Evolutionary conservation across 2,797 vertebrate genomes (phyloP).

Genomic region (Muscicapa striata): DNA sequence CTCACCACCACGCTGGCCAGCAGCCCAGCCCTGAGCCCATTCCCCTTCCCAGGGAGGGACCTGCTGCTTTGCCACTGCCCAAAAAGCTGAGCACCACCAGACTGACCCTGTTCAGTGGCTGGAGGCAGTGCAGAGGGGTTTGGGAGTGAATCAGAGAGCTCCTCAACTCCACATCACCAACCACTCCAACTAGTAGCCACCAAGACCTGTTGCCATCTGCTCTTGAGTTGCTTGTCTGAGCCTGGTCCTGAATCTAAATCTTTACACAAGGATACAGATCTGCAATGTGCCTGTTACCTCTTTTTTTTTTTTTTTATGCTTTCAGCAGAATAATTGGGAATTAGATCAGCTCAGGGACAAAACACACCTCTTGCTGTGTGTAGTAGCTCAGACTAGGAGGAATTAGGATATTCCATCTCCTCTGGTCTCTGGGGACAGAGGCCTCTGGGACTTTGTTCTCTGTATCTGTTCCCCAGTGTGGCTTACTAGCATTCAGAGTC

Average conservation of each 20-base stretch:
- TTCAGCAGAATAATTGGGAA: not conserved
- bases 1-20: not conserved
- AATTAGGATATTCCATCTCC: not conserved
- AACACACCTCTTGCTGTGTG: not conserved
- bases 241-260: not conserved
- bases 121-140: not conserved
- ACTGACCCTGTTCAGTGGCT: not conserved
- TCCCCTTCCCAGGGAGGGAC: not conserved
- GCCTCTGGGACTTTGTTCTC: not conserved
- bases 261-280: not conserved
- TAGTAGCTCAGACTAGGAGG: not conserved
- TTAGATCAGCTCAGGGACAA: not conserved
- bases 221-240: not conserved
- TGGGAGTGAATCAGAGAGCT: not conserved
- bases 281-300: not conserved
- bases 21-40: not conserved
- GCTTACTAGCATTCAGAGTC: not conserved
- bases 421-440: not conserved
- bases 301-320: not conserved
- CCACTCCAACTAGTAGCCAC: not conserved
- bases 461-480: not conserved
- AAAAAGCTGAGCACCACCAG: fast-evolving
- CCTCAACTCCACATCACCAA: not conserved
- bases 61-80: not conserved
- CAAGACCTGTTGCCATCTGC: not conserved